These are phyloP conservation scores for Drymonia ruficornis DNA, from an alignment of 2,888 invertebrate genomes.

Conservation along the genomic window DNA sequence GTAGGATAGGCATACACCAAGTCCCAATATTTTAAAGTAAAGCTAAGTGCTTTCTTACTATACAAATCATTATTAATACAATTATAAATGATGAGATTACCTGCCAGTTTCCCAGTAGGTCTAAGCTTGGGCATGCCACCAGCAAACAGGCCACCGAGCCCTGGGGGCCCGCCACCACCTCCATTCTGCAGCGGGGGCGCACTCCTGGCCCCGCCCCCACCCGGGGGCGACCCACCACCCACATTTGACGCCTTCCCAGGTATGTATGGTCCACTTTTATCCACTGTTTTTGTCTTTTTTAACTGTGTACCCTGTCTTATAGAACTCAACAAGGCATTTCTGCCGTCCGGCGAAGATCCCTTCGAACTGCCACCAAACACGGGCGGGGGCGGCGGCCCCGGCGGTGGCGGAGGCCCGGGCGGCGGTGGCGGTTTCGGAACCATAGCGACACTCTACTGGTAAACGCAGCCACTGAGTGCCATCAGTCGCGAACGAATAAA, in stretches of 20 bases:
- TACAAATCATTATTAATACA: no score
- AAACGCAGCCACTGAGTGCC: constrained; percentile 50
- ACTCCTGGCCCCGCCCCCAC: constrained; percentile 65
- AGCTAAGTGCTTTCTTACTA: no score
- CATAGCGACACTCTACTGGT: constrained; percentile 49
- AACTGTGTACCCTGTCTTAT: constrained; percentile 93
- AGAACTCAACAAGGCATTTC: constrained; percentile 90
- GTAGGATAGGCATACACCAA: no score
- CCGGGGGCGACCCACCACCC: constrained; percentile 51
- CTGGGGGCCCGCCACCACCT: constrained; percentile 60
- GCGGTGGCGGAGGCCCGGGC: constrained; percentile 88
- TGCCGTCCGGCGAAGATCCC: constrained; percentile 81
- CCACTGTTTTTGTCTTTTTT: constrained; percentile 95
- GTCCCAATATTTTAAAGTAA: no score
- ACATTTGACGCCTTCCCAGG: constrained; percentile 84
- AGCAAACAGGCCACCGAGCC: constrained; percentile 90
- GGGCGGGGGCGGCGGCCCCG: constrained; percentile 84
- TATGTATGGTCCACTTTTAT: constrained; percentile 93
- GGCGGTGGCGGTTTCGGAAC: constrained; percentile 86
- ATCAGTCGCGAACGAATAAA: constrained; percentile 43
- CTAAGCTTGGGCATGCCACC: constrained; percentile 93
- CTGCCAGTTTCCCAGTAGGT: constrained; percentile 86
- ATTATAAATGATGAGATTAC: constrained; percentile 45
- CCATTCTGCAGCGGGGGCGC: constrained; percentile 69
- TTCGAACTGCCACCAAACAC: constrained; percentile 74